phyloP scores from a whole-genome alignment of 2,113 vertebrate species.

The Vulpes vulpes region DNA sequence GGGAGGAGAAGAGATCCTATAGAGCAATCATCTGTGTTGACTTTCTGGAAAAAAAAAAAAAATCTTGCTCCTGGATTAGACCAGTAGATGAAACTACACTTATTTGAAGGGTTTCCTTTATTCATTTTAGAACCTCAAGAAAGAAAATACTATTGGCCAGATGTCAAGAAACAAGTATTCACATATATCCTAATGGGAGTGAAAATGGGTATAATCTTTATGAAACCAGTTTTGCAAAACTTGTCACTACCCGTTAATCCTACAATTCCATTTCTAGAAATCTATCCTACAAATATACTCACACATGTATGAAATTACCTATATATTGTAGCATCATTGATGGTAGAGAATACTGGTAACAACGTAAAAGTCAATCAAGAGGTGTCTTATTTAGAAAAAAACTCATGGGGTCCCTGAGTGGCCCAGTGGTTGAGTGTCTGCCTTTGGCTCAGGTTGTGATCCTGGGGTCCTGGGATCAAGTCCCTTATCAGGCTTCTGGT shows the following conservation, averaged over 20 bases:
- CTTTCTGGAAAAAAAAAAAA: not conserved
- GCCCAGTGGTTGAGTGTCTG: no score
- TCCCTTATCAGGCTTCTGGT: no score
- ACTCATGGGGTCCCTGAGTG: no score
- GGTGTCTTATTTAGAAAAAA: not conserved
- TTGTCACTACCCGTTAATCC: not conserved
- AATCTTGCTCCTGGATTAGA: not conserved
- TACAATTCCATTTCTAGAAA: conserved; percentile 22
- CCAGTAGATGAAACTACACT: not conserved
- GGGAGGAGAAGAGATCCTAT: not conserved
- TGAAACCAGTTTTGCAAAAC: conserved; percentile 10
- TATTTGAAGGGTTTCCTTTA: not conserved
- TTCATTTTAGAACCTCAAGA: not conserved
- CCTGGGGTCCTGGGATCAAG: no score
- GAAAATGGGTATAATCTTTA: conserved; percentile 16
- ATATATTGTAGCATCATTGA: not conserved
- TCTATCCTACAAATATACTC: not conserved
- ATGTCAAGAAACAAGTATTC: not conserved
- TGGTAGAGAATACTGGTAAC: not conserved
- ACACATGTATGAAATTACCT: not conserved
- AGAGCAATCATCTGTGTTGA: not conserved
- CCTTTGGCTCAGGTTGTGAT: no score
- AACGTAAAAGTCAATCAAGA: not conserved
- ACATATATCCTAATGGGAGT: not conserved
- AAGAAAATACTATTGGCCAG: not conserved